A percentile compares a stretch with the other conserved stretches of the same genome.
Conservation (phyloP, 2,888 invertebrate species). For the Ochropleura plecta region DNA sequence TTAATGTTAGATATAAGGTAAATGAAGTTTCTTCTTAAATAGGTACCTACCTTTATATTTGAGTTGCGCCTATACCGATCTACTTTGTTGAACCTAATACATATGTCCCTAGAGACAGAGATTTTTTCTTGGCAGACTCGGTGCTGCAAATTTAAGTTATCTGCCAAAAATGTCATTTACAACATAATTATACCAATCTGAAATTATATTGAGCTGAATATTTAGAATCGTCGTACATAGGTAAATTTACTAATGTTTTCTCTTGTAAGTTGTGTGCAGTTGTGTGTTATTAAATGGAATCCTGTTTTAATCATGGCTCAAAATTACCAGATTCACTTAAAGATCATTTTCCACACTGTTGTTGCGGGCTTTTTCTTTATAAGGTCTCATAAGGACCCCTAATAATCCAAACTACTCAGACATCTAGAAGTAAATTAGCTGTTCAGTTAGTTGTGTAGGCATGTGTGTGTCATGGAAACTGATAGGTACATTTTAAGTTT, state of each 20-base stretch:
- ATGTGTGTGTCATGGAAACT: conserved; percentile 12
- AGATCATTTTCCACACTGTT: not conserved
- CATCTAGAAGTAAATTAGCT: conserved; percentile 23
- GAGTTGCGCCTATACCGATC: not conserved
- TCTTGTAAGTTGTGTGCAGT: too few species aligned
- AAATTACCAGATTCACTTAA: too few species aligned
- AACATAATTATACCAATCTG: not conserved
- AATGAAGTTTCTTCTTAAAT: not conserved
- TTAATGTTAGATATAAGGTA: not conserved
- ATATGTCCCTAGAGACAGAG: not conserved
- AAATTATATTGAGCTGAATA: not conserved
- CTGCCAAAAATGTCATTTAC: not conserved
- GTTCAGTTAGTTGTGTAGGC: not conserved
- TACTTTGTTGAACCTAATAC: not conserved
- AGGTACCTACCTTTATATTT: not conserved
- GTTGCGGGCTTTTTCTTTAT: not conserved
- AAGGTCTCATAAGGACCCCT: not conserved
- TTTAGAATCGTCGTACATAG: not conserved
- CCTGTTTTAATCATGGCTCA: too few species aligned
- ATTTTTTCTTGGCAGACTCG: not conserved
- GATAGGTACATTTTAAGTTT: conserved; percentile 2
- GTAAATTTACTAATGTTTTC: not conserved
- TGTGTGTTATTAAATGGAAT: too few species aligned
- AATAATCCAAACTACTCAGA: conserved; percentile 9
- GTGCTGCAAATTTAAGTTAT: not conserved